Evolutionary conservation across 2,888 invertebrate species (phyloP), one percentile per base, ranked within the genome.

Genomic region (Catonia carolina): DNA sequence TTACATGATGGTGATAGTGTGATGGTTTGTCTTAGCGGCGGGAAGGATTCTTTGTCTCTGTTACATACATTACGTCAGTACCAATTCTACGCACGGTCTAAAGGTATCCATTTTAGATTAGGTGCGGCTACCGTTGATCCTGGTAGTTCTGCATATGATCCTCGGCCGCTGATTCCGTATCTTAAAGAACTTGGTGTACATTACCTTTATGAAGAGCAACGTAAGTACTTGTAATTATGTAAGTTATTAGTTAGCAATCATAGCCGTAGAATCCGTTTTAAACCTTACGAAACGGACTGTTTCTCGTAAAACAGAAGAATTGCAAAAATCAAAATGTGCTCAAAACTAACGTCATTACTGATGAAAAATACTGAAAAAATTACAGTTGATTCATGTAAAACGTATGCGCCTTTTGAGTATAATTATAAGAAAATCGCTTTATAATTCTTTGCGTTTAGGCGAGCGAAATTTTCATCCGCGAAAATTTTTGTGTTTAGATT

Each of bases 11-110:
- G 87, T 2, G 93, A 94, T 71, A 80, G 84, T 60, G 82, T 93
- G 14, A 76, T 94, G 68, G 83, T 93, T 12, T 92, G 93, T 69
- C 74, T 94, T 42, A 90, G 91, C 0, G 90, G 88, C 0, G 88
- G 89, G 2, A 85, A 86, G 63, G 85, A 89, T 68, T 92, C 92
- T 0, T 74, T 93, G n/a, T 85, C 87, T 1, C 75, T 94, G 8
- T 75, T 94, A 0, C 93, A 94, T 70, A 84, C 87, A 0, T 74
- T 94, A 66, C 82, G 86, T 54, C 91, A 93, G 70, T 90, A 90
- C 72, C 87, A 89, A 74, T 86, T 82, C 71, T 85, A 88, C 67
- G 80, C 83, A 3, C 75, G 82, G 56, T 80, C 83, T 1, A 84
- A 87, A 70, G 89, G 88, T 12, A 78, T 89, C 39, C 77, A 82